Conservation (phyloP, 2,797 vertebrate species). For the Pangasius larnaudii region DNA sequence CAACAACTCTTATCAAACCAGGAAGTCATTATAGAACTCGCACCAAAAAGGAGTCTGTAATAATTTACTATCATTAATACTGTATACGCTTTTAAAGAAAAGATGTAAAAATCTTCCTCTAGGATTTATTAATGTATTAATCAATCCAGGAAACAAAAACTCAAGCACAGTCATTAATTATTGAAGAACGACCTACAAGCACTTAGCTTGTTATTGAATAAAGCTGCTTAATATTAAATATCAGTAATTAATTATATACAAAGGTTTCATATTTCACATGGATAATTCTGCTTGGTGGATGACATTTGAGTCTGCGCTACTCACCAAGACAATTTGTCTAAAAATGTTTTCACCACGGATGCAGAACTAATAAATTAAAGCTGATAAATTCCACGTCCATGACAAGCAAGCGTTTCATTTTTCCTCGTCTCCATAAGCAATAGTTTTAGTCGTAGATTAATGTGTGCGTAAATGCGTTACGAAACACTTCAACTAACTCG, state of each 20-base stretch:
- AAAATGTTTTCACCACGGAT: background rate
- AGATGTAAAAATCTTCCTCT: background rate
- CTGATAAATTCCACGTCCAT: constrained; percentile 1
- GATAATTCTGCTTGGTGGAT: constrained; percentile 19
- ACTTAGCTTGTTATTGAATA: constrained; percentile 23
- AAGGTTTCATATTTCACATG: constrained; percentile 30
- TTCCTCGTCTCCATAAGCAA: background rate
- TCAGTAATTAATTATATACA: constrained; percentile 21
- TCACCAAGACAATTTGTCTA: constrained; percentile 21
- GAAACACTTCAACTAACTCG: background rate
- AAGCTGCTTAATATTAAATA: constrained; percentile 36
- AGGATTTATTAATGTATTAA: background rate
- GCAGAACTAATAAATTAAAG: constrained; percentile 29
- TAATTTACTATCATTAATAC: background rate
- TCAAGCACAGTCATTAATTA: constrained; percentile 9
- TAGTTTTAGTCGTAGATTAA: background rate
- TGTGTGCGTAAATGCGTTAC: background rate
- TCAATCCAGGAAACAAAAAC: constrained; percentile 10
- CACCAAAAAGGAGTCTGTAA: too few relatives aligned
- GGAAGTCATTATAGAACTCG: background rate
- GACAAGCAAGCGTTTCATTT: background rate
- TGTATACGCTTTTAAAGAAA: background rate
- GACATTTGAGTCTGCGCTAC: constrained; percentile 21
- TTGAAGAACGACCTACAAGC: constrained; percentile 9
- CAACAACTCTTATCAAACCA: background rate